Evolutionary conservation across 2,888 invertebrate species (phyloP), one percentile per base, ranked within the genome.

Genomic region (Heliconius ethilla): DNA sequence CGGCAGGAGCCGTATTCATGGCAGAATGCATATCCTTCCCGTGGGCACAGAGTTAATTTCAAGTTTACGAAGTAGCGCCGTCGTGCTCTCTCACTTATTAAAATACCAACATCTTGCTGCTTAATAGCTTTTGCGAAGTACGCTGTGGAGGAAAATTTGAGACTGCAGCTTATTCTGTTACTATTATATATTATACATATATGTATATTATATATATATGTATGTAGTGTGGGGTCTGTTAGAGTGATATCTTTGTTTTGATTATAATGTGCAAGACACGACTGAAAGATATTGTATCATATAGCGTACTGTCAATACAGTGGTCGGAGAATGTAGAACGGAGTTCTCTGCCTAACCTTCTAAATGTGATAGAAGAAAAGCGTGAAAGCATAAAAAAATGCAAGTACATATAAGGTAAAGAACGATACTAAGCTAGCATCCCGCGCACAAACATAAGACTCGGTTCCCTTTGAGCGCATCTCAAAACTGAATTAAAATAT

Each of bases 31-130:
- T 85, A 85, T 85, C 82, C 84, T 83, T 88, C 88, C 92, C 92
- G 82, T 81, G 92, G 90, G 93, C 81, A 81, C 86, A 85, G 89
- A 92, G 91, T 92, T 93, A 93, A 93, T 94, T 92, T 90, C 89
- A 93, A 94, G 91, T 93, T 93, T 88, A 88, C 87, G 86, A 84
- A 90, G 88, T 83, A 82, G 84, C 83, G 85, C 86, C 88, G 85
- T 84, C 87, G 87, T 86, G 84, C 87, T 82, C 85, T 82, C 85
- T 90, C 88, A 90, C 87, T 92, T 93, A 93, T 93, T 93, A 93
- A 93, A 93, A 91, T 90, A 85, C 87, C 87, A 89, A 88, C 89
- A 86, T 91, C 91, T 90, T 89, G 89, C 82, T 87, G 88, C 86
- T 89, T 91, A 91, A 91, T 89, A 91, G 91, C 90, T 92, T 91